Percentiles rank a stretch among this genome's conserved stretches.
These are phyloP conservation scores for Nephila pilipes DNA, from an alignment of 1,140 invertebrate species.

Conservation along the genomic window DNA sequence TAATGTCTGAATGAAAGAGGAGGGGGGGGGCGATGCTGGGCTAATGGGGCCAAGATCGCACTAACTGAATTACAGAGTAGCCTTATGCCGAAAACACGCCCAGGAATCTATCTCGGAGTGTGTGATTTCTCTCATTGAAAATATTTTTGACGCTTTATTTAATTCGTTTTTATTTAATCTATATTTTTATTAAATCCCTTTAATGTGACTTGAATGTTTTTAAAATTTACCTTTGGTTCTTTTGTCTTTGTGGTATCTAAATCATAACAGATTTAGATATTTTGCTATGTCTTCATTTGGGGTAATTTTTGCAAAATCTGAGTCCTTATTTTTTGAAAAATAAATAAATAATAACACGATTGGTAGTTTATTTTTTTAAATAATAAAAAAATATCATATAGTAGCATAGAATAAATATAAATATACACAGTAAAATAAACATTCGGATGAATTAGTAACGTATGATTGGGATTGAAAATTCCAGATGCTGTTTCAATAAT, in stretches of 20 bases:
- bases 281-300: neutral
- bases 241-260: no score
- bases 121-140: conserved; percentile 59
- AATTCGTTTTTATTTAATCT: neutral
- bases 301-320: neutral
- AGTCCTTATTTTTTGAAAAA: neutral
- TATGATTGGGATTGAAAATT: no score
- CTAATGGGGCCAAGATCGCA: conserved; percentile 66
- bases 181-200: conserved; percentile 2
- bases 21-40: neutral
- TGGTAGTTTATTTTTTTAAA: no score
- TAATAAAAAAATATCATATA: no score
- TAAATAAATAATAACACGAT: no score
- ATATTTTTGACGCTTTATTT: conserved; percentile 3
- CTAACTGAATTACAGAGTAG: conserved; percentile 77
- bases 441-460: no score
- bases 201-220: neutral
- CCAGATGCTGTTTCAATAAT: no score
- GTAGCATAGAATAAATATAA: no score
- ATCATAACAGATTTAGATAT: neutral
- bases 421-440: no score
- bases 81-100: conserved; percentile 71
- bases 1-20: conserved; percentile 39
- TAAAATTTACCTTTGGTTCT: neutral
- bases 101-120: conserved; percentile 41